These are phyloP conservation scores for Speoplatyrhinus poulsoni DNA, from an alignment of 2,113 vertebrate species.

Conservation along the genomic window DNA sequence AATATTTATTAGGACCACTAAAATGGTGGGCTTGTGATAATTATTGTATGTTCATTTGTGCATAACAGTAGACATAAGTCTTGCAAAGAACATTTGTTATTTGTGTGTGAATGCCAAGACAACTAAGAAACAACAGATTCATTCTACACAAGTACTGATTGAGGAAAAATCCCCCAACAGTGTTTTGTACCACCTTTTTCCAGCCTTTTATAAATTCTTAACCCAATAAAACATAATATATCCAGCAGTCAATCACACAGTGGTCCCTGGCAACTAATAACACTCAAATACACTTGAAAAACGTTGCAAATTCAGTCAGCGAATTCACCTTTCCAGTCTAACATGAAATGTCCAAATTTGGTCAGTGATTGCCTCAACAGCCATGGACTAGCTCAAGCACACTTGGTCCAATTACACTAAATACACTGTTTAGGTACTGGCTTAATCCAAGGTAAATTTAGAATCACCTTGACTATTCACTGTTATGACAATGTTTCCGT, in stretches of 20 bases:
- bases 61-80: neutral
- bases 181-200: conserved; percentile 64
- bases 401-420: conserved; percentile 15
- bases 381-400: neutral
- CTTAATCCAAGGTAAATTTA: neutral
- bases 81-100: neutral
- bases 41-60: conserved; percentile 15
- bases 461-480: neutral
- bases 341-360: conserved; percentile 18
- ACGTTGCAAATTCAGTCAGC: conserved; percentile 35
- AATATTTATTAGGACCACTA: conserved; percentile 26
- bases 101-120: conserved; percentile 58
- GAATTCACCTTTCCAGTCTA: conserved; percentile 14
- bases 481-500: neutral
- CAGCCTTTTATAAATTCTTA: conserved; percentile 28
- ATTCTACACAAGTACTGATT: conserved; percentile 45
- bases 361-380: conserved; percentile 39
- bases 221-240: conserved; percentile 47
- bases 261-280: conserved; percentile 55
- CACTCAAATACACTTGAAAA: conserved; percentile 17
- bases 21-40: conserved; percentile 24
- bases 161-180: conserved; percentile 55
- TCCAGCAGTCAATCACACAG: conserved; percentile 72
- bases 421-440: conserved; percentile 4
- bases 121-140: conserved; percentile 44